A percentile compares a stretch with the other conserved stretches of the same genome.
phyloP scores from a whole-genome alignment of 2,797 vertebrate species.

The Tachyglossus aculeatus region DNA sequence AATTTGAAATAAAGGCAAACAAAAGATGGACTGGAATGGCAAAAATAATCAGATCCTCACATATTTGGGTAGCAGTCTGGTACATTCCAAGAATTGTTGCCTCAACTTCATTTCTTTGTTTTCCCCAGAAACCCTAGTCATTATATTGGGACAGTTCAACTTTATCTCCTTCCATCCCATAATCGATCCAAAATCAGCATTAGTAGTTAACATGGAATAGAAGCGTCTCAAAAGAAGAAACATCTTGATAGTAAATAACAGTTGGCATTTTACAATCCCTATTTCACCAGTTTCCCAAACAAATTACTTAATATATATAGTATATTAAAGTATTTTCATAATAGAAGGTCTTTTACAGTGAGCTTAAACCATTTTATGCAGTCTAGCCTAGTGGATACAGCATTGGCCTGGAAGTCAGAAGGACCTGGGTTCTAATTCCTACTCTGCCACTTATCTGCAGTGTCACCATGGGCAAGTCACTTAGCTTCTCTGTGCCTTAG shows the following conservation, averaged over 20 bases:
- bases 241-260: background rate
- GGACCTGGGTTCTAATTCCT: too few species aligned
- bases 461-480: too few species aligned
- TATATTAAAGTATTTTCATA: background rate
- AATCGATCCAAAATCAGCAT: background rate
- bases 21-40: constrained; percentile 57
- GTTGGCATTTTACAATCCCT: constrained; percentile 12
- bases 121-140: constrained; percentile 61
- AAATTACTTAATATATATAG: constrained; percentile 16
- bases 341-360: constrained; percentile 5
- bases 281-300: constrained; percentile 45
- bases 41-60: constrained; percentile 72
- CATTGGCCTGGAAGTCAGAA: too few species aligned
- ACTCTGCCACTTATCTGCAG: too few species aligned
- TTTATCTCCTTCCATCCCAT: background rate
- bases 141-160: constrained; percentile 44
- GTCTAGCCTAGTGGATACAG: too few species aligned
- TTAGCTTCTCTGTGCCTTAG: too few species aligned
- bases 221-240: constrained; percentile 4
- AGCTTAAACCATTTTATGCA: constrained; percentile 40
- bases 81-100: constrained; percentile 70
- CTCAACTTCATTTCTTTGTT: constrained; percentile 66
- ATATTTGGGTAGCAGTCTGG: constrained; percentile 73
- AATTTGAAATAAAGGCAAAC: constrained; percentile 77
- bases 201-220: background rate